Conservation (phyloP, 1,140 invertebrate species). For the Thrips palmi region DNA sequence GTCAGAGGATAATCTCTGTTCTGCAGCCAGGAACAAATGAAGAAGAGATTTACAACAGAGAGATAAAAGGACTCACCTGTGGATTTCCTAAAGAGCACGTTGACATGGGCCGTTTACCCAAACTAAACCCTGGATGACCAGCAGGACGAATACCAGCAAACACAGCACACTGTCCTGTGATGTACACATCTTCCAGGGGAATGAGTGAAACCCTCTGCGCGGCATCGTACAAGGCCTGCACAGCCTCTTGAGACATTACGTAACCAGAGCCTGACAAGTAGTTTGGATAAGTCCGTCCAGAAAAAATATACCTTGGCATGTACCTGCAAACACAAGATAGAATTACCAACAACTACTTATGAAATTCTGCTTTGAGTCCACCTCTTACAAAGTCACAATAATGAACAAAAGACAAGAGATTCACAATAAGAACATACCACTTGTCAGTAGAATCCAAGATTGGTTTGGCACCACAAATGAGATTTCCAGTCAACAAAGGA, state of each 20-base stretch:
- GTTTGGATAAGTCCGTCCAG: slow-evolving; percentile 49
- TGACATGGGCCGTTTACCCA: too few relatives aligned
- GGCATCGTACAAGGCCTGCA: slow-evolving; percentile 41
- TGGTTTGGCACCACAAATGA: slow-evolving; percentile 23
- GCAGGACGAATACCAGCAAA: too few relatives aligned
- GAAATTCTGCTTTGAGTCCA: slow-evolving; percentile 3
- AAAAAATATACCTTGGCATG: slow-evolving; percentile 62
- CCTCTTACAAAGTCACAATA: slow-evolving; percentile 4
- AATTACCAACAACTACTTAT: too few relatives aligned
- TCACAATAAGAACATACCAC: slow-evolving; percentile 19
- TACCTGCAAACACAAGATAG: slow-evolving; percentile 33
- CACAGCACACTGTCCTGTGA: slow-evolving; percentile 43
- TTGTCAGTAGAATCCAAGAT: slow-evolving; percentile 22
- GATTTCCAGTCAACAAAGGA: slow-evolving; percentile 20
- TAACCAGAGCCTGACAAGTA: slow-evolving; percentile 76
- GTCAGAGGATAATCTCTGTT: too few relatives aligned
- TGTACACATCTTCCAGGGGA: slow-evolving; percentile 70
- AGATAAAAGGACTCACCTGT: too few relatives aligned
- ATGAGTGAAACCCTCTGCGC: slow-evolving; percentile 48
- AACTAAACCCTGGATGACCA: too few relatives aligned
- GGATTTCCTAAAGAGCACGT: too few relatives aligned
- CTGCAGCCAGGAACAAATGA: too few relatives aligned
- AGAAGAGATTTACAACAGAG: too few relatives aligned
- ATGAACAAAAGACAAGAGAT: neutral
- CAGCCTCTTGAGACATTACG: slow-evolving; percentile 52